Evolutionary conservation across 2,888 invertebrate species (phyloP), one percentile per base, ranked within the genome.

Genomic region (Galeopsomyia nigrocyanea): DNA sequence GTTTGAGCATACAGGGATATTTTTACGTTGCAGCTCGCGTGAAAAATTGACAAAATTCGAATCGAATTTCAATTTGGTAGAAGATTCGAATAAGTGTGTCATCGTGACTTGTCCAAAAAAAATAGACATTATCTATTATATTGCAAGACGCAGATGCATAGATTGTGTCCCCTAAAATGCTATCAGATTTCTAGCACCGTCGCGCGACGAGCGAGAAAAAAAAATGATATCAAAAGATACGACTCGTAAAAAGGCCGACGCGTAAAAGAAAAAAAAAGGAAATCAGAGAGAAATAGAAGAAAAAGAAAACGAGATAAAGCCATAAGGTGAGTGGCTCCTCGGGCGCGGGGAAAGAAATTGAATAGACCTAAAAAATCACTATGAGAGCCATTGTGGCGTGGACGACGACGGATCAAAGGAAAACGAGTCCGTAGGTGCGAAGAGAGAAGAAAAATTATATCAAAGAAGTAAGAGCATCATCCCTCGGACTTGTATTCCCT

Each of bases 401-500:
- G 39, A 19, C 58, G 57, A 19, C 5, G 16, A 3, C 14, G 53
- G 65, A 65, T 61, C 65, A 64, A 61, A 71, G 72, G 5, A 51
- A 64, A 64, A 57, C 62, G 63, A 62, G 50, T 39, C 61, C 62
- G 50, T 39, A 13, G 22, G 21, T 10, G 39, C n/a, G 51, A 21
- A 46, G 46, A 61, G 46, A 58, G 46, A 80, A 78, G 82, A 81
- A 82, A 82, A 82, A 82, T 83, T 82, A 82, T 78, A 80, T 82
- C 80, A 77, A 77, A 64, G 68, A 17, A 39, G n/a, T n/a, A n/a
- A n/a, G 26, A 26, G 26, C 13, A 39, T 39, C 39, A 39, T 39
- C 39, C 61, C 46, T 17, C 47, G 56, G 57, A 39, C 39, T 39
- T 39, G 51, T 39, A 62, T 13, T 67, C 56, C 62, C 64, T 61